Base-by-base conservation (phyloP, 2,113 vertebrate species). In the Tachysurus fulvidraco region DNA sequence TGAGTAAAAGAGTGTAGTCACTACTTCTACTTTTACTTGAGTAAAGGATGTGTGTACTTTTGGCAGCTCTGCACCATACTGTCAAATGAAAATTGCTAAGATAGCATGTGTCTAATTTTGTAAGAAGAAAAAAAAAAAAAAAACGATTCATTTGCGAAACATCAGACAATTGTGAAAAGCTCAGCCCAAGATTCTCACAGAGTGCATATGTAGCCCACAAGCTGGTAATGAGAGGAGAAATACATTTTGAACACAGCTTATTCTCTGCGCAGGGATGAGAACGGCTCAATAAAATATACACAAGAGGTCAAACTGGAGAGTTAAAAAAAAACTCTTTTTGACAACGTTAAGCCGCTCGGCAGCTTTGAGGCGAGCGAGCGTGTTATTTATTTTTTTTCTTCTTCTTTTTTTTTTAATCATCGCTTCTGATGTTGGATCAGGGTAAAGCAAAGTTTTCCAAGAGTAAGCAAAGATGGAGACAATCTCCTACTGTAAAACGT, bases 271-370 rank as follows among this genome's bases (percentile, higher is more conserved):
- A 92, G 92, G 94, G 95, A 95, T 95, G 94, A 95, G 94, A 95
- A 90, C 93, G 91, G 95, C 93, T 96, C 95, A 95, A 96, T 95
- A 95, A 95, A 95, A 95, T 95, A 95, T 95, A 95, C 95, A 95
- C 94, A 93, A 93, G 94, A 95, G 95, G 95, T 95, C 92, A 93
- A 95, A 93, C 88, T 88, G 90, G 93, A 90, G 93, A 93, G 93
- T 94, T 94, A 93, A 93, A 93, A 94, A 94, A 94, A 92, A 59
- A 90, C 92, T 81, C 78, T 95, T 96, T 96, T 95, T 96, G 95
- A 96, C 95, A 96, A 95, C 92, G 94, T 95, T 96, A 96, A 96
- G 93, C 95, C 95, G 88, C 62, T 83, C 94, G 93, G 94, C 94
- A 93, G 94, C 95, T 96, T 95, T 95, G 94, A 95, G 94, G 93